Evolutionary conservation across 2,888 invertebrate species (phyloP).

Genomic region (Brachylomia viminalis): DNA sequence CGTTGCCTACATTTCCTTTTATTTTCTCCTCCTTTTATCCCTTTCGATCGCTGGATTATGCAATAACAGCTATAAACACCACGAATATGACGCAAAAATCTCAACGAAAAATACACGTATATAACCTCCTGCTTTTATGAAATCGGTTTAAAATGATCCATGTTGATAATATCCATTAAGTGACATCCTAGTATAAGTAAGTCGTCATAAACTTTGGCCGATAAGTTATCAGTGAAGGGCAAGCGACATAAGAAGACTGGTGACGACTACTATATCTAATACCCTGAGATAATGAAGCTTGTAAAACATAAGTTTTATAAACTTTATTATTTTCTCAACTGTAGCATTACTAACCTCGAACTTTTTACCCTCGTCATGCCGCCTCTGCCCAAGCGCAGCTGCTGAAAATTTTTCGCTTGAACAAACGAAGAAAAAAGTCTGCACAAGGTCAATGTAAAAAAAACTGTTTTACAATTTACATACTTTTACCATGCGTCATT

Average conservation of each 20-base stretch:
- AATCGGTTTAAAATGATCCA: no score
- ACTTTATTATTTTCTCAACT: not conserved
- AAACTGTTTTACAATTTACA: conserved; percentile 22
- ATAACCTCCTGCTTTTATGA: no score
- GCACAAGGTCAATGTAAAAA: conserved; percentile 27
- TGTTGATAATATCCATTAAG: no score
- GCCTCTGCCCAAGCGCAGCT: not conserved
- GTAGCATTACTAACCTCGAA: not conserved
- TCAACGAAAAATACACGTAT: no score
- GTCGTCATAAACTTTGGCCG: conserved; percentile 6
- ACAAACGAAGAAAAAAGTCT: conserved; percentile 18
- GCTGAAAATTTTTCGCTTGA: not conserved
- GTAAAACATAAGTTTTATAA: not conserved
- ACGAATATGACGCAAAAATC: no score
- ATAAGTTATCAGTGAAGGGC: conserved; percentile 29
- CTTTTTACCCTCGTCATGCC: not conserved
- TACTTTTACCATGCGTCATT: conserved; percentile 33
- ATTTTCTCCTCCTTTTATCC: not conserved
- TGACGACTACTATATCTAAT: not conserved
- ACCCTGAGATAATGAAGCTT: not conserved
- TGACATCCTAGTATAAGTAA: no score
- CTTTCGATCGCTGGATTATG: not conserved
- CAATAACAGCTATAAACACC: no score
- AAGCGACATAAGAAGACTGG: conserved; percentile 1
- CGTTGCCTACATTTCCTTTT: no score